Conservation (phyloP, 1,140 invertebrate genomes). For the Pseudoatta argentina region DNA sequence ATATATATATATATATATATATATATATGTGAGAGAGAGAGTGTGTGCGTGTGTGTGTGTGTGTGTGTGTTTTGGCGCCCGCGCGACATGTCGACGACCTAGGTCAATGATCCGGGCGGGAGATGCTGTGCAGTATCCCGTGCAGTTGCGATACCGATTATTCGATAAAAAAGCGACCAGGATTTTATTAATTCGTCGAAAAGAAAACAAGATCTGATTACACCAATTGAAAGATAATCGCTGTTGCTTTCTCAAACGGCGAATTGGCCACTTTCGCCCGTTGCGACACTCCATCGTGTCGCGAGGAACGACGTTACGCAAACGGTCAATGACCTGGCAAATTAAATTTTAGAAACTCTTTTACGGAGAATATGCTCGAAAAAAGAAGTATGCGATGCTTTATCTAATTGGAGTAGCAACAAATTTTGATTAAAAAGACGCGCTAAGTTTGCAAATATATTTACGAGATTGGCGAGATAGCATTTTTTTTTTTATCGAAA, state of each 20-base stretch:
- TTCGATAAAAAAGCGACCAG: conserved; percentile 43
- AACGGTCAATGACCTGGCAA: conserved; percentile 83
- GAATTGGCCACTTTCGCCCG: conserved; percentile 83
- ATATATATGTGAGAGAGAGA: too few species aligned
- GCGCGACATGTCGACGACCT: conserved; percentile 45
- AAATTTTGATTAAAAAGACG: not conserved
- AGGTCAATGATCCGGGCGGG: conserved; percentile 68
- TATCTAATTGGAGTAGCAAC: not conserved
- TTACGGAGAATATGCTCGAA: conserved; percentile 14
- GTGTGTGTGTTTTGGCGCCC: not conserved
- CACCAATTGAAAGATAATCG: conserved; percentile 65
- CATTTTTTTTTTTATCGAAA: not conserved
- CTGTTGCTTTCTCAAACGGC: conserved; percentile 82
- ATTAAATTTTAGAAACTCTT: conserved; percentile 80
- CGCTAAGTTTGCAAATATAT: not conserved
- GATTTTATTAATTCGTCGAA: conserved; percentile 53
- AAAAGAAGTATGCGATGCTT: not conserved
- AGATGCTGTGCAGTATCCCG: conserved; percentile 54
- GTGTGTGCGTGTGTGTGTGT: not conserved
- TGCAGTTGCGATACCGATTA: conserved; percentile 20
- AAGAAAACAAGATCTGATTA: conserved; percentile 70
- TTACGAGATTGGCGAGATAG: not conserved
- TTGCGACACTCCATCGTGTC: conserved; percentile 80
- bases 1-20: too few species aligned
- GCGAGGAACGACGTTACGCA: conserved; percentile 81